Evolutionary conservation across 2,113 vertebrate genomes (phyloP).

Genomic region (Tupaia chinensis): DNA sequence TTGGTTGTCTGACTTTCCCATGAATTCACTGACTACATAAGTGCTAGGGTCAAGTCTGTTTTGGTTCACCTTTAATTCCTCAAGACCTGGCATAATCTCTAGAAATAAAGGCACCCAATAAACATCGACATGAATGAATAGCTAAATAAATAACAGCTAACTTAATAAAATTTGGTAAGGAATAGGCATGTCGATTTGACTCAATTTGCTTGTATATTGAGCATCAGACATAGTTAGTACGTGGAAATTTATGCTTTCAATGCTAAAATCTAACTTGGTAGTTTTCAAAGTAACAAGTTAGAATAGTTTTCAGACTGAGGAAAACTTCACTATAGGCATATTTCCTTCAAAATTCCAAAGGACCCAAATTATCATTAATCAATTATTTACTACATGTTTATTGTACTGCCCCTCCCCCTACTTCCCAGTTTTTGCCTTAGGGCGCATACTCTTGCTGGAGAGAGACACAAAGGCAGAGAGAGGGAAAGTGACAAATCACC

Average conservation of each 20-base stretch:
- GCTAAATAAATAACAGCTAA: constrained; percentile 37
- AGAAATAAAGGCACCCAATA: constrained; percentile 10
- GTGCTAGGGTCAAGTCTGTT: not conserved
- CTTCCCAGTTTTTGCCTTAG: too few species aligned
- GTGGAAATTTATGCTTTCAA: constrained; percentile 60
- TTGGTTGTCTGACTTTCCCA: not conserved
- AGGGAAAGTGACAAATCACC: too few species aligned
- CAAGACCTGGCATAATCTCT: not conserved
- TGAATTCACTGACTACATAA: not conserved
- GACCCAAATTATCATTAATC: constrained; percentile 49
- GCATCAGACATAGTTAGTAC: not conserved
- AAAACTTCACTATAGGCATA: constrained; percentile 51
- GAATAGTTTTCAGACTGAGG: constrained; percentile 45
- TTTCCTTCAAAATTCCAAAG: constrained; percentile 32
- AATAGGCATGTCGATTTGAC: constrained; percentile 7
- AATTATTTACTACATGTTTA: not conserved
- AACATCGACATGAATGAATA: constrained; percentile 14
- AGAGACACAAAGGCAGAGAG: too few species aligned
- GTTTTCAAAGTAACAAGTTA: constrained; percentile 48
- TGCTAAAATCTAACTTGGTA: constrained; percentile 60
- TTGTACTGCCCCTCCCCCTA: not conserved
- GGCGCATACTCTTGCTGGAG: too few species aligned
- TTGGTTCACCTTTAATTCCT: constrained; percentile 33
- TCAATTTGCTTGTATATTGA: constrained; percentile 7
- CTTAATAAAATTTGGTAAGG: constrained; percentile 58